phyloP scores from a whole-genome alignment of 2,888 invertebrate genomes.

The Adelphocoris suturalis region DNA sequence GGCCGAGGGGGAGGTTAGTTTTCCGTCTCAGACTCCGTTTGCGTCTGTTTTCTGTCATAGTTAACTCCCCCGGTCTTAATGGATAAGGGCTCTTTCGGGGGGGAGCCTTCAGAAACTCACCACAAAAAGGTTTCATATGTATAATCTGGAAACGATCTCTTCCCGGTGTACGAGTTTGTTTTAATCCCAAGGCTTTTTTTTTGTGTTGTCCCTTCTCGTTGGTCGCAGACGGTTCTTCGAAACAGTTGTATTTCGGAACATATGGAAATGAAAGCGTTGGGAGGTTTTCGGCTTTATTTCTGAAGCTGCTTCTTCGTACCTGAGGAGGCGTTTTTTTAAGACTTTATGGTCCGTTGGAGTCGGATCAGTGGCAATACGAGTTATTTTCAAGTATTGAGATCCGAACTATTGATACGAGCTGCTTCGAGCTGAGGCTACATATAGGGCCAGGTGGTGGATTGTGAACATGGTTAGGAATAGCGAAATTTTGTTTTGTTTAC shows the following conservation, averaged over 20 bases:
- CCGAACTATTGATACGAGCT: neutral
- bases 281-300: neutral
- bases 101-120: neutral
- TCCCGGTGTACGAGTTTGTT: slow-evolving; percentile 46
- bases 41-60: slow-evolving; percentile 61
- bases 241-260: slow-evolving; percentile 30
- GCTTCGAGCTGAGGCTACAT: neutral
- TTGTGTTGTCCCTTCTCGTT: neutral
- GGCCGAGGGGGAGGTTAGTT: slow-evolving; percentile 52
- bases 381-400: slow-evolving; percentile 40
- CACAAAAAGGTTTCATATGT: slow-evolving; percentile 59
- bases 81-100: slow-evolving; percentile 46
- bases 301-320: neutral
- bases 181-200: slow-evolving; percentile 43
- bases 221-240: slow-evolving; percentile 16
- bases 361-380: slow-evolving; percentile 22
- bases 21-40: neutral
- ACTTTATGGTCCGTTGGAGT: slow-evolving; percentile 41
- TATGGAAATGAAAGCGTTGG: slow-evolving; percentile 5
- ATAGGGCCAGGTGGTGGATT: too few relatives aligned
- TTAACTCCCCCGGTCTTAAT: slow-evolving; percentile 10
- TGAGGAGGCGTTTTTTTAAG: neutral
- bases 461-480: too few relatives aligned
- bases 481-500: too few relatives aligned
- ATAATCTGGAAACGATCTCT: slow-evolving; percentile 66